A percentile compares a stretch with the other conserved stretches of the same genome.
These are phyloP conservation scores for Caenorhabditis tropicalis DNA, from an alignment of 1,140 invertebrate species.

Conservation along the genomic window DNA sequence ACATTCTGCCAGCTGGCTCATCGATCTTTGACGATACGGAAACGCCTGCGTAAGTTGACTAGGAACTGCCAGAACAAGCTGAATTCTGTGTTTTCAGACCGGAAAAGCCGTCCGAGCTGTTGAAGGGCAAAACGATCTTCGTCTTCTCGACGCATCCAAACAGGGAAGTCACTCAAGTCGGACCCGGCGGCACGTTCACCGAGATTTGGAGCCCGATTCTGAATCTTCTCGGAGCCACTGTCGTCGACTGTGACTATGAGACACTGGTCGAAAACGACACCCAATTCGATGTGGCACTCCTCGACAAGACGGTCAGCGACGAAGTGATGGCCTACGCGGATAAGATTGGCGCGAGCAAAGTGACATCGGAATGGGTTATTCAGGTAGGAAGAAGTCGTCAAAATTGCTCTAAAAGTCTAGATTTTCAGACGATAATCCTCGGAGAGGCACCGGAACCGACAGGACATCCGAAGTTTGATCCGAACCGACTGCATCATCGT, in stretches of 20 bases:
- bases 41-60: slow-evolving; percentile 60
- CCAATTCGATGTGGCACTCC: slow-evolving; percentile 61
- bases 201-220: slow-evolving; percentile 66
- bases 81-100: slow-evolving; percentile 21
- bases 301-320: slow-evolving; percentile 56
- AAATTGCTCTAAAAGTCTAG: no score
- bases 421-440: slow-evolving; percentile 63
- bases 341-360: slow-evolving; percentile 46
- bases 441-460: slow-evolving; percentile 50
- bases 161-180: slow-evolving; percentile 45
- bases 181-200: slow-evolving; percentile 56
- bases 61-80: slow-evolving; percentile 1
- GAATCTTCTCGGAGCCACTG: slow-evolving; percentile 59
- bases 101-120: slow-evolving; percentile 56
- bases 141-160: slow-evolving; percentile 9
- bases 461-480: slow-evolving; percentile 15
- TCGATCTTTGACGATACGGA: slow-evolving; percentile 49
- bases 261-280: slow-evolving; percentile 2
- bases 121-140: slow-evolving; percentile 25
- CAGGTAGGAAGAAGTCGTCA: no score
- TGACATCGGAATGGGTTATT: slow-evolving; percentile 68
- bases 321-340: slow-evolving; percentile 53
- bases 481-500: neutral
- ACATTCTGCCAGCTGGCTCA: slow-evolving; percentile 62
- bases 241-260: slow-evolving; percentile 48